These are phyloP conservation scores for Propithecus deckenii DNA, from an alignment of 2,797 vertebrate genomes.

Conservation along the genomic window DNA sequence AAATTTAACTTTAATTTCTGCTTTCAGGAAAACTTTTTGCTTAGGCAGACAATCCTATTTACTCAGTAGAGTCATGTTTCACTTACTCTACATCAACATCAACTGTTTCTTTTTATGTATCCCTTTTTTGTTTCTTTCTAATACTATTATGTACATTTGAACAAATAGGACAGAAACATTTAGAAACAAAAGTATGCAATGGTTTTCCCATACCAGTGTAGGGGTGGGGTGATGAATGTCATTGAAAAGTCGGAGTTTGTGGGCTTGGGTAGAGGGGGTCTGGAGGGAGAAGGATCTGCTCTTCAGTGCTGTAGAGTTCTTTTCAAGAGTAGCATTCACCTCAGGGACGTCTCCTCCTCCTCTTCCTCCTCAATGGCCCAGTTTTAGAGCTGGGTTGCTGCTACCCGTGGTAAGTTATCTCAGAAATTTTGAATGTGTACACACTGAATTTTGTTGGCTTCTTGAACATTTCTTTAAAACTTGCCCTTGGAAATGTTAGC, in stretches of 20 bases:
- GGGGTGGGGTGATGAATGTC: background rate
- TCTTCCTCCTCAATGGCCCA: background rate
- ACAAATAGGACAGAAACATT: background rate
- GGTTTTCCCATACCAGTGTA: background rate
- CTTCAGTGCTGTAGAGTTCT: background rate
- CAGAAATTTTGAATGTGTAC: background rate
- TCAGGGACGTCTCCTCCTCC: background rate
- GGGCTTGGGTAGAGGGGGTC: background rate
- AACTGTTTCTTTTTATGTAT: background rate
- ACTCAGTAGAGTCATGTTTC: background rate
- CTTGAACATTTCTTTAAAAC: background rate
- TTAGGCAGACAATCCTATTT: background rate
- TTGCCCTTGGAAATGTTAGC: constrained; percentile 32
- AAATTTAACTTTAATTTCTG: background rate
- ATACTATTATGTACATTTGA: background rate
- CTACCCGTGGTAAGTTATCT: background rate
- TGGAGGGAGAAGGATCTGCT: background rate
- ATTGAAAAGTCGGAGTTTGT: background rate
- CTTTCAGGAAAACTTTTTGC: constrained; percentile 31
- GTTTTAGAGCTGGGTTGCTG: background rate
- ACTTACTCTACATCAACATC: background rate
- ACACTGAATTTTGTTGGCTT: background rate
- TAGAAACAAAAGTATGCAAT: background rate
- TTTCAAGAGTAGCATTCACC: background rate
- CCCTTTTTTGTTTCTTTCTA: background rate